These are phyloP conservation scores for Porites lutea DNA, from an alignment of 64 coral and sea anemone genomes.

Conservation along the genomic window DNA sequence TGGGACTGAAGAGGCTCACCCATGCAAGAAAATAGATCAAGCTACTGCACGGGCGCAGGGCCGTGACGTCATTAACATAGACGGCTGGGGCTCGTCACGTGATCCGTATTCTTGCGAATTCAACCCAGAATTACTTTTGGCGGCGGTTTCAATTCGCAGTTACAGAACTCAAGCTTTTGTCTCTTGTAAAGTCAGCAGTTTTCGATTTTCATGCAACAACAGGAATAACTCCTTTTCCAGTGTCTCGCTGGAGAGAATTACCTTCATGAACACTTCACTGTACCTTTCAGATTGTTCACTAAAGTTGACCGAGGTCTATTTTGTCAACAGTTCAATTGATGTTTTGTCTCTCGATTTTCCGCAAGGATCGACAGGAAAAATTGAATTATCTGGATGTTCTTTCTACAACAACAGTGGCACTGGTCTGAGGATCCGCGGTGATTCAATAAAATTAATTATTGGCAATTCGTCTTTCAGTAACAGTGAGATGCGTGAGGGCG, in stretches of 20 bases:
- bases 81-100: constrained; percentile 14
- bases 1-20: neutral
- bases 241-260: constrained; percentile 26
- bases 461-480: neutral
- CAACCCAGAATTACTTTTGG: neutral
- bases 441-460: neutral
- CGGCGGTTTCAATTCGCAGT: neutral
- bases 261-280: constrained; percentile 13
- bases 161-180: constrained; percentile 4
- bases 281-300: constrained; percentile 17
- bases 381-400: constrained; percentile 1
- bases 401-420: neutral
- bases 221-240: neutral
- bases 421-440: neutral
- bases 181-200: neutral
- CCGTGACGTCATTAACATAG: constrained; percentile 49
- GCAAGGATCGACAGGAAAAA: neutral
- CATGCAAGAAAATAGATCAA: constrained; percentile 12
- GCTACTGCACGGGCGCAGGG: neutral
- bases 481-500: neutral
- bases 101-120: constrained; percentile 45
- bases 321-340: neutral
- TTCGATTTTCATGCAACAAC: neutral
- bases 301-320: neutral
- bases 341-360: neutral